Evolutionary conservation across 2,797 vertebrate species (phyloP), one percentile per base, ranked within the genome.

Genomic region (Picus viridis): DNA sequence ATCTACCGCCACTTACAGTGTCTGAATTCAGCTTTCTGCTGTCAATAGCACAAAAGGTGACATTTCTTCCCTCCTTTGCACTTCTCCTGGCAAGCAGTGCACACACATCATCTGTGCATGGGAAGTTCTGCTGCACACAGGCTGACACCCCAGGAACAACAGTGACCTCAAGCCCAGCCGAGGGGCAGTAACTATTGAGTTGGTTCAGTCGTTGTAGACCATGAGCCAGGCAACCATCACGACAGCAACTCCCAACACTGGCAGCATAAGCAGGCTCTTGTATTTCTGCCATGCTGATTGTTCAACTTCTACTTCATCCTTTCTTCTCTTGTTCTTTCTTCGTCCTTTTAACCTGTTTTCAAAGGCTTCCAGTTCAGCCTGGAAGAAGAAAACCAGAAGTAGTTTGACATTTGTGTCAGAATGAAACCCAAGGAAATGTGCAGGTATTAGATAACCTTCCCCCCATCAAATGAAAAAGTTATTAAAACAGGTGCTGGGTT

Each of bases 311-410:
- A 97, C 96, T 94, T 99, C 99, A 61, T 98, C 98, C 95, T 96
- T 98, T 92, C 97, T 98, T 43, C 97, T 96, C 96, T 97, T 98
- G 97, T 99, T 99, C 90, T 97, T 98, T 83, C 98, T 97, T 49
- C 98, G 98, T 36, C 99, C 99, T 93, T 98, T 98, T 94, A 99
- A 98, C 29, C 98, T 98, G 95, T 99, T 99, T 97, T 99, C 98
- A 92, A 99, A 99, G 57, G 98, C 99, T 93, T 99, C 99, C 90
- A 99, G 97, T 97, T 99, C 99, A 94, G 99, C 99, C 99, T 99
- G 96, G 54, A 76, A 49, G 77, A 89, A 93, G 75, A 93, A 81
- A 71, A 92, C 12, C 59, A 91, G 24, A 67, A 76, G 91, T 2
- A 80, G 65, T 2, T 86, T 86, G 56, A 65, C 29, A 15, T 68